Percentiles rank a stretch among this genome's conserved stretches.
phyloP scores from a whole-genome alignment of 2,888 invertebrate genomes.

The Polia nebulosa region DNA sequence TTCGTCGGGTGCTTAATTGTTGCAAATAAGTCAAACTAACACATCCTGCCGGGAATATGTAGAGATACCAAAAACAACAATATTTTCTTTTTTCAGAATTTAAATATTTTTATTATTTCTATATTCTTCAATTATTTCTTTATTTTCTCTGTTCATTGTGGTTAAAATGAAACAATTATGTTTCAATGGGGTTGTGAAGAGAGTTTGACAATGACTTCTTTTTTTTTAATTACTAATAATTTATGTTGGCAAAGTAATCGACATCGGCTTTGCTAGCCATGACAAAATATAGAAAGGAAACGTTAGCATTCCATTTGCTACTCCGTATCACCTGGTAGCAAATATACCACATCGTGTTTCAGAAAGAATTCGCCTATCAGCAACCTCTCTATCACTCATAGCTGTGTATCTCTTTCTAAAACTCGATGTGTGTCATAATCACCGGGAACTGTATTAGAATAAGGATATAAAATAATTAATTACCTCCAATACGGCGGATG shows the following conservation, averaged over 20 bases:
- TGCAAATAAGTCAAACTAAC: too few relatives aligned
- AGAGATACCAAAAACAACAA: too few relatives aligned
- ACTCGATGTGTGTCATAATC: slow-evolving; percentile 14
- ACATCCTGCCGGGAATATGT: too few relatives aligned
- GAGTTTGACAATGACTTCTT: too few relatives aligned
- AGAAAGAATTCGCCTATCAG: neutral
- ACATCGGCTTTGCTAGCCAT: neutral
- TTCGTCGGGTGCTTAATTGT: too few relatives aligned
- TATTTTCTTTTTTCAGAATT: neutral
- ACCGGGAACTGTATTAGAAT: slow-evolving; percentile 15
- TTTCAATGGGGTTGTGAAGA: neutral
- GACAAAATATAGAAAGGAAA: neutral
- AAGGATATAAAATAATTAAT: slow-evolving; percentile 51
- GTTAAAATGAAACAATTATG: neutral
- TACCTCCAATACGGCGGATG: slow-evolving; percentile 65
- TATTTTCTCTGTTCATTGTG: neutral
- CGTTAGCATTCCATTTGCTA: slow-evolving; percentile 17
- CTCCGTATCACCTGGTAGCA: neutral
- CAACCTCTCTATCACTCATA: neutral
- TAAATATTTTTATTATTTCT: neutral
- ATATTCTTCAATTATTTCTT: too few relatives aligned
- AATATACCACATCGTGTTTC: neutral
- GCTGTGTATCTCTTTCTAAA: neutral
- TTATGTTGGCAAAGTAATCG: neutral
- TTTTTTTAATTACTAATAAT: too few relatives aligned